Evolutionary conservation across 2,113 vertebrate species (phyloP).

Genomic region (Platysteira castanea): DNA sequence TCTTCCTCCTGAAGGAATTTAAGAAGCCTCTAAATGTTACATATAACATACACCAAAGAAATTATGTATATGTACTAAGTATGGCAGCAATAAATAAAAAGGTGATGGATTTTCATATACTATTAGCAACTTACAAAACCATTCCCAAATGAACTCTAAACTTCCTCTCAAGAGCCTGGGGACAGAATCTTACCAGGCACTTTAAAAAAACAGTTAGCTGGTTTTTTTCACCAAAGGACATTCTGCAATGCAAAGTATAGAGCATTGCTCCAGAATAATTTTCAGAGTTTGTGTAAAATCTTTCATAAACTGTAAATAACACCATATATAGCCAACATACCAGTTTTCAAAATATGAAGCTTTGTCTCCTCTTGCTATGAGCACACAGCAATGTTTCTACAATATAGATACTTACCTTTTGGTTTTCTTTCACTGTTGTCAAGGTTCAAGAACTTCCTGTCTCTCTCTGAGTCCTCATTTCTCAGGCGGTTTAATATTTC

Average conservation of each 20-base stretch:
- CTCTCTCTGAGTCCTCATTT: conserved; percentile 79
- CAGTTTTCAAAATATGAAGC: not conserved
- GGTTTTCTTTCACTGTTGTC: conserved; percentile 80
- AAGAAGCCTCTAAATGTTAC: not conserved
- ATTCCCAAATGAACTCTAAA: not conserved
- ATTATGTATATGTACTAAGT: not conserved
- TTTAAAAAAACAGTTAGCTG: not conserved
- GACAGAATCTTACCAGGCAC: not conserved
- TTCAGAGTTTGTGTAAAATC: not conserved
- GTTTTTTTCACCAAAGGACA: not conserved
- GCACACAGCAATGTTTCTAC: not conserved
- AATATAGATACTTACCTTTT: conserved; percentile 76
- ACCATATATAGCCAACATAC: not conserved
- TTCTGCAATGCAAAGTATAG: not conserved
- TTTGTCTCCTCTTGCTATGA: not conserved
- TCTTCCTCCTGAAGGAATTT: conserved; percentile 26
- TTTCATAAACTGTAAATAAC: not conserved
- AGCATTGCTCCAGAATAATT: not conserved
- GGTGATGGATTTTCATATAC: not conserved
- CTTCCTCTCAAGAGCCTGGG: not conserved
- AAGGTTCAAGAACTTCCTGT: conserved; percentile 66
- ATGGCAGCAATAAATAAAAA: not conserved
- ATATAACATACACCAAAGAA: not conserved
- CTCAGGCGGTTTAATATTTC: conserved; percentile 79
- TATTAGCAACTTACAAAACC: not conserved